These are phyloP conservation scores for Cryptus viduatorius DNA, from an alignment of 2,888 invertebrate species.

Conservation along the genomic window DNA sequence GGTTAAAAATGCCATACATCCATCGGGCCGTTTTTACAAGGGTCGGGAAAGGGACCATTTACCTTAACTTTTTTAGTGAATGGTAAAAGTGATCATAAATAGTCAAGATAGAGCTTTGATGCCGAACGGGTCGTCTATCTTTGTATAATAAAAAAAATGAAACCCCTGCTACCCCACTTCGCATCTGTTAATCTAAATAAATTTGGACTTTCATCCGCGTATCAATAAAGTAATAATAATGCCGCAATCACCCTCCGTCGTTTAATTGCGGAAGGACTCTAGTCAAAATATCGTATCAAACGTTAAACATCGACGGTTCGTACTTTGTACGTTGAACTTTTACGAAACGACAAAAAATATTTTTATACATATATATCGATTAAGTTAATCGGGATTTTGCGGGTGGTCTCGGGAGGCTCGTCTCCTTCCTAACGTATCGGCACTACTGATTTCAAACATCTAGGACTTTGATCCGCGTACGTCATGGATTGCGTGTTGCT, in stretches of 20 bases:
- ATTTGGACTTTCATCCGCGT: conserved; percentile 17
- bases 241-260: neutral
- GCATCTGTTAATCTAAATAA: neutral
- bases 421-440: conserved; percentile 49
- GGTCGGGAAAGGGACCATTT: too few species aligned
- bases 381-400: conserved; percentile 34
- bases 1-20: too few species aligned
- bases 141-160: too few species aligned
- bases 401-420: conserved; percentile 59
- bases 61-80: too few species aligned
- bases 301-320: conserved; percentile 12
- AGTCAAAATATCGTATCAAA: conserved; percentile 26
- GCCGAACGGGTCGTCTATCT: too few species aligned
- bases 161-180: neutral
- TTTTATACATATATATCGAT: neutral
- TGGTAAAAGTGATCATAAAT: too few species aligned
- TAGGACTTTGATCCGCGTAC: conserved; percentile 35
- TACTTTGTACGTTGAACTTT: conserved; percentile 59
- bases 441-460: conserved; percentile 5
- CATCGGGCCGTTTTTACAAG: too few species aligned
- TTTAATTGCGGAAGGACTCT: conserved; percentile 9
- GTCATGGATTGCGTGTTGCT: conserved; percentile 27
- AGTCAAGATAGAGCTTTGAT: too few species aligned
- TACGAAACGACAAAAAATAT: conserved; percentile 21
- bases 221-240: conserved; percentile 4